These are phyloP conservation scores for Acleris emargana DNA, from an alignment of 2,888 invertebrate genomes.

Conservation along the genomic window DNA sequence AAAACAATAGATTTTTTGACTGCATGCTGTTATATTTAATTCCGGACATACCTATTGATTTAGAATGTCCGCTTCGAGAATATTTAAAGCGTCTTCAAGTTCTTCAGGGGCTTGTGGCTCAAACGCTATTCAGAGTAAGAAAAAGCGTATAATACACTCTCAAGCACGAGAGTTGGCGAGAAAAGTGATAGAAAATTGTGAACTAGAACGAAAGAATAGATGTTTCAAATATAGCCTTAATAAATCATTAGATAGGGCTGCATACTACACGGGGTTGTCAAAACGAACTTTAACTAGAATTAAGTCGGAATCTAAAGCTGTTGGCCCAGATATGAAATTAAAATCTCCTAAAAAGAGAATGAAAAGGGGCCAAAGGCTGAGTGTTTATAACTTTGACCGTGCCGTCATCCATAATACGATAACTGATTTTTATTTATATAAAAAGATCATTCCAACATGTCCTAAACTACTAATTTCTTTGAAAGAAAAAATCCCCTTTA, in stretches of 20 bases:
- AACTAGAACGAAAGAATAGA: constrained; percentile 16
- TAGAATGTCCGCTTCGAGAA: constrained; percentile 10
- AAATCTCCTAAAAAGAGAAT: constrained; percentile 8
- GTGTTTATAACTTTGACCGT: constrained; percentile 13
- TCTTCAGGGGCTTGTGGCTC: not conserved
- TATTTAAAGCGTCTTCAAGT: not conserved
- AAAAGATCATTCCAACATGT: constrained; percentile 19
- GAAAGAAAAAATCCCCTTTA: constrained; percentile 8
- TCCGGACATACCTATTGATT: not conserved
- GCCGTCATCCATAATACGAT: constrained; percentile 9
- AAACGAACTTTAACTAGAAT: constrained; percentile 16
- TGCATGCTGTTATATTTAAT: too few relatives aligned
- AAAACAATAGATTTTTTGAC: too few relatives aligned
- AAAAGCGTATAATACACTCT: constrained; percentile 14
- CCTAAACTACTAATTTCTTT: constrained; percentile 11
- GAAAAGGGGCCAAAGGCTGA: constrained; percentile 3
- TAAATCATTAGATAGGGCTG: constrained; percentile 13
- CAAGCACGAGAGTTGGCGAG: constrained; percentile 15
- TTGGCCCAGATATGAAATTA: constrained; percentile 13
- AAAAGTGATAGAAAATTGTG: constrained; percentile 23
- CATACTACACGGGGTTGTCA: constrained; percentile 15
- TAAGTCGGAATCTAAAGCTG: constrained; percentile 8
- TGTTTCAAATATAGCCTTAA: constrained; percentile 1
- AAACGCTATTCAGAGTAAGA: constrained; percentile 4
- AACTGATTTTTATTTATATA: constrained; percentile 15